Base-by-base conservation (phyloP, 2,113 vertebrate species). In the Glareola pratincola region DNA sequence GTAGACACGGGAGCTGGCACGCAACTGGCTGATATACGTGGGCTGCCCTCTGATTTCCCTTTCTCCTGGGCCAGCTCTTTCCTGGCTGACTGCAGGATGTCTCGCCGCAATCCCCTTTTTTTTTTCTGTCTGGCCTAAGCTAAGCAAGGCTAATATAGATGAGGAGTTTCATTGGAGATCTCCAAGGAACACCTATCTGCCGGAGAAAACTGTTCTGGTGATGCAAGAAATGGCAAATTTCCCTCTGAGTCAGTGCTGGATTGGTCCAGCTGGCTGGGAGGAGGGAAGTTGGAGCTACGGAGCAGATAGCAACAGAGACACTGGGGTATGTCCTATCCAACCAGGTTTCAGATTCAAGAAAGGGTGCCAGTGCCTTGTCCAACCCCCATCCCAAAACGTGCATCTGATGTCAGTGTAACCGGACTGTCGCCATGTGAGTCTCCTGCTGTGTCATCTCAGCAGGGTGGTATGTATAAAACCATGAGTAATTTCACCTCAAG, bases 31-130 rank as follows among this genome's bases (percentile, higher is more conserved):
- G 76, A 85, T 82, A n/a, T 30, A 48, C 30, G 32, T 64, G 71
- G 72, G 80, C 85, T 94, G 89, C 67, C 76, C 71, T 92, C 71
- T 59, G 45, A 69, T 83, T 92, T 94, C 76, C 81, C 72, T 75
- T 81, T 92, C 45, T 54, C n/a, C 24, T 0, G 1, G 11, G 68
- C 77, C 94, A 92, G 3, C 19, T 64, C 54, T 74, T 86, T 74
- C 71, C 45, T 83, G 72, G 81, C 72, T 79, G 54, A 12, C 66
- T 63, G 54, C 13, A 39, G 60, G 45, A 48, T 8, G 50, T 74
- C 45, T 86, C 7, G 0, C 80, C 4, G 0, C 17, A 85, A 27
- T 20, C 66, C 22, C 8, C 34, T 66, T 54, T 54, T 41, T n/a
- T 45, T 60, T 39, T 71, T 67, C 48, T 34, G 19, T 71, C 75